phyloP scores from a whole-genome alignment of 1,140 invertebrate genomes.

The Lordiphosa clarofinis region DNA sequence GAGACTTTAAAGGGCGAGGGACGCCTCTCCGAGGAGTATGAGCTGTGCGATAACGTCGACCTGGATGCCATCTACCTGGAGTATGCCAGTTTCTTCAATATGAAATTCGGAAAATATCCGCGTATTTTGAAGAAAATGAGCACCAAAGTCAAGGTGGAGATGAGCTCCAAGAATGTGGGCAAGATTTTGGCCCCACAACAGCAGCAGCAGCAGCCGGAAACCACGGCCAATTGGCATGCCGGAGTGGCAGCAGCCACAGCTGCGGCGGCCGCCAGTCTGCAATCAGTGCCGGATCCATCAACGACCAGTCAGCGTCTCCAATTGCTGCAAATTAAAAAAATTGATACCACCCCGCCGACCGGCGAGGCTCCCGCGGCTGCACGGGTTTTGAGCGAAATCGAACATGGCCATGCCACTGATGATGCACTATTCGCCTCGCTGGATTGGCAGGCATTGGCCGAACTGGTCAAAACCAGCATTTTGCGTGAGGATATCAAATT shows the following conservation, averaged over 20 bases:
- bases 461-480: constrained; percentile 65
- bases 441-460: constrained; percentile 66
- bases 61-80: constrained; percentile 92
- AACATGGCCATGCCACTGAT: constrained; percentile 51
- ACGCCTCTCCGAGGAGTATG: constrained; percentile 84
- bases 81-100: constrained; percentile 91
- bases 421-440: constrained; percentile 45
- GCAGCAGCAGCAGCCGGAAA: neutral
- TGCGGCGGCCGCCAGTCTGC: constrained; percentile 36
- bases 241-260: constrained; percentile 49
- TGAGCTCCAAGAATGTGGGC: constrained; percentile 1
- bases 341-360: constrained; percentile 32
- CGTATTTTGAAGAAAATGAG: constrained; percentile 84
- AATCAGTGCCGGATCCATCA: constrained; percentile 9
- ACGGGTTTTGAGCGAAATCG: constrained; percentile 50
- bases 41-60: constrained; percentile 95
- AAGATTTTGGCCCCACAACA: neutral
- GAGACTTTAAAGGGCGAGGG: constrained; percentile 85
- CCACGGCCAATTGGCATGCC: constrained; percentile 44
- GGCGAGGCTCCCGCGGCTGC: neutral
- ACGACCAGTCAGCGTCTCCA: constrained; percentile 14
- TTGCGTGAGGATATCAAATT: constrained; percentile 50
- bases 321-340: constrained; percentile 50
- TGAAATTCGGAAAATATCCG: constrained; percentile 92
- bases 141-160: constrained; percentile 60